phyloP scores from a whole-genome alignment of 1,140 invertebrate genomes.

The Brachionus manjavacas region DNA sequence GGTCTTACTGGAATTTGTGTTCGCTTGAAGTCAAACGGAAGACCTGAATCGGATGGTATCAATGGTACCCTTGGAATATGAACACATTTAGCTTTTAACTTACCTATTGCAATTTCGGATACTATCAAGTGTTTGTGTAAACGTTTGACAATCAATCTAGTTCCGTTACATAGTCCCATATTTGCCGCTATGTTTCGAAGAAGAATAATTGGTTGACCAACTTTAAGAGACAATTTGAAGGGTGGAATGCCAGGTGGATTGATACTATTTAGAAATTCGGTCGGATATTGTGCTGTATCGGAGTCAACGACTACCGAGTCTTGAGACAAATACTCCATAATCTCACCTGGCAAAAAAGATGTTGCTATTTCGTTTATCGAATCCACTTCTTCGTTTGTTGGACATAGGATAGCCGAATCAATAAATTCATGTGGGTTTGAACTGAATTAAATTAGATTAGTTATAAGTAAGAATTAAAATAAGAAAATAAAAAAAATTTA shows the following conservation, averaged over 20 bases:
- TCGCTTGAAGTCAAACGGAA: no score
- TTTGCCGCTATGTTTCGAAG: no score
- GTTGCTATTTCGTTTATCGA: constrained; percentile 7
- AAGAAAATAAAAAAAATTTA: no score
- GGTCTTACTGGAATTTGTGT: no score
- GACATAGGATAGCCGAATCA: not conserved
- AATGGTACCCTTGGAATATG: no score
- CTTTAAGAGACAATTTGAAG: constrained; percentile 54
- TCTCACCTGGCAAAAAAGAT: not conserved
- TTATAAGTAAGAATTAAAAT: no score
- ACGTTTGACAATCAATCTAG: constrained; percentile 48
- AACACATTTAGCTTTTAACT: no score
- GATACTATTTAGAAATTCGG: no score
- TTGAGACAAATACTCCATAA: not conserved
- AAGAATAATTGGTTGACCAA: constrained; percentile 53
- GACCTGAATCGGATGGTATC: no score
- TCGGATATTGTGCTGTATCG: no score
- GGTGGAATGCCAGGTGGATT: constrained; percentile 51
- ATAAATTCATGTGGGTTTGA: not conserved
- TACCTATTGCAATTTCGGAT: not conserved
- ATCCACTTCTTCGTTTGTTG: not conserved
- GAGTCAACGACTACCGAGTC: no score
- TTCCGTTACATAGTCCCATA: constrained; percentile 54
- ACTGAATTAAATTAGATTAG: not conserved
- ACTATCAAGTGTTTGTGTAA: constrained; percentile 45